Base-by-base conservation (phyloP, 2,797 vertebrate genomes). In the Microcaecilia unicolor region DNA sequence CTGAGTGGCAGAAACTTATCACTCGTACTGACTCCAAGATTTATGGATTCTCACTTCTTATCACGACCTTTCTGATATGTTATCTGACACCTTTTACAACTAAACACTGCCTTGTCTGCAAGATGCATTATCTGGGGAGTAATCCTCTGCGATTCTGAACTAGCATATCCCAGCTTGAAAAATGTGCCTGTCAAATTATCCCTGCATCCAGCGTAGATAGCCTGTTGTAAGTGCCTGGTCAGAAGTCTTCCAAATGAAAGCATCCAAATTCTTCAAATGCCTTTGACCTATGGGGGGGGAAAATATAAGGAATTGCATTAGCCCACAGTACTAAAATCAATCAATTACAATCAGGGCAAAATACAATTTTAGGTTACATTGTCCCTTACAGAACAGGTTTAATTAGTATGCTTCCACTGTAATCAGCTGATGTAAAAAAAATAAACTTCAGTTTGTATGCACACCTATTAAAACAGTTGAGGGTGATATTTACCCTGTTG, bases 1-100 rank as follows among this genome's bases (percentile, higher is more conserved):
- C 49, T 33, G 48, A 61, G 61, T 47, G 54, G 50, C 45, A 66
- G 49, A 59, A 62, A 73, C 49, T 67, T 80, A 82, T 63, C 60
- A 65, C 59, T 49, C 64, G 44, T 49, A 46, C 61, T 59, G 61
- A 63, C 31, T 51, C 58, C 43, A 49, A 46, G 37, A 42, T 34
- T 51, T 52, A 29, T 30, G 41, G 30, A 31, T 50, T 47, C 33
- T 37, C 63, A 13, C 24, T 52, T 40, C 30, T 29, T 14, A 47
- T 5, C 20, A 47, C 51, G 41, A 52, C 49, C 31, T 37, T 50
- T 36, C 49, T 76, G 63, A 57, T 48, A 59, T 61, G 73, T 65
- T 35, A 60, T 64, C 52, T 72, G 69, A 75, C 57, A 57, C 34
- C 18, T 48, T 46, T 34, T 15, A 65, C 34, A 67, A 70, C 62